These are phyloP conservation scores for Plutella xylostella DNA, from an alignment of 2,888 invertebrate genomes.

Conservation along the genomic window DNA sequence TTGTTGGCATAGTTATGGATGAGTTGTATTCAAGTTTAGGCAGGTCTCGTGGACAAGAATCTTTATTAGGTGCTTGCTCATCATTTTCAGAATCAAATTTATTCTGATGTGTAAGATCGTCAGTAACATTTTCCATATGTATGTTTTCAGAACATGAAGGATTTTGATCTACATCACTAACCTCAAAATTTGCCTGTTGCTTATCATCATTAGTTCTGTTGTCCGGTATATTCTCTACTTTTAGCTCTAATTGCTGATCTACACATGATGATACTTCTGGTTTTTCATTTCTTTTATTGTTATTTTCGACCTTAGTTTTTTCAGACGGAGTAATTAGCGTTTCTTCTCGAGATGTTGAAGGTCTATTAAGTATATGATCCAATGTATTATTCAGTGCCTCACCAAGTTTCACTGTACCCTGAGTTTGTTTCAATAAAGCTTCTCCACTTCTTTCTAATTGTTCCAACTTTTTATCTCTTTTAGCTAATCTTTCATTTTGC, in stretches of 20 bases:
- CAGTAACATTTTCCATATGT: background rate
- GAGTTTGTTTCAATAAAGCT: constrained; percentile 25
- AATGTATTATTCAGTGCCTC: constrained; percentile 27
- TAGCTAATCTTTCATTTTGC: constrained; percentile 30
- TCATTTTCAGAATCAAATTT: background rate
- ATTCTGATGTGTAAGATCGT: background rate
- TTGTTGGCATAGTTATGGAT: constrained; percentile 5
- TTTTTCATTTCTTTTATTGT: too few relatives aligned
- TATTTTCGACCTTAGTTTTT: too few relatives aligned
- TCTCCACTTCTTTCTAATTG: constrained; percentile 28
- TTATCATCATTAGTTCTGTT: constrained; percentile 17
- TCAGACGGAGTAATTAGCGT: too few relatives aligned
- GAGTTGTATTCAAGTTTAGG: too few relatives aligned
- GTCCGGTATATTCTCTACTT: too few relatives aligned
- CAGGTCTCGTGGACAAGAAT: background rate
- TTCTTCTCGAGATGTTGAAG: constrained; percentile 19
- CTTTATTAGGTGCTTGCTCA: background rate
- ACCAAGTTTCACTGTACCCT: constrained; percentile 24
- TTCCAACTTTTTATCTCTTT: constrained; percentile 31
- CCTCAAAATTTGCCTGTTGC: background rate
- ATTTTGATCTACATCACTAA: background rate
- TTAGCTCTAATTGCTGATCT: too few relatives aligned
- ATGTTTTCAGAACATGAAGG: background rate
- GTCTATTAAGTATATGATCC: constrained; percentile 28
- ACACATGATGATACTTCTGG: too few relatives aligned